phyloP scores from a whole-genome alignment of 1,140 invertebrate genomes.

The Drosophila nebulosa region DNA sequence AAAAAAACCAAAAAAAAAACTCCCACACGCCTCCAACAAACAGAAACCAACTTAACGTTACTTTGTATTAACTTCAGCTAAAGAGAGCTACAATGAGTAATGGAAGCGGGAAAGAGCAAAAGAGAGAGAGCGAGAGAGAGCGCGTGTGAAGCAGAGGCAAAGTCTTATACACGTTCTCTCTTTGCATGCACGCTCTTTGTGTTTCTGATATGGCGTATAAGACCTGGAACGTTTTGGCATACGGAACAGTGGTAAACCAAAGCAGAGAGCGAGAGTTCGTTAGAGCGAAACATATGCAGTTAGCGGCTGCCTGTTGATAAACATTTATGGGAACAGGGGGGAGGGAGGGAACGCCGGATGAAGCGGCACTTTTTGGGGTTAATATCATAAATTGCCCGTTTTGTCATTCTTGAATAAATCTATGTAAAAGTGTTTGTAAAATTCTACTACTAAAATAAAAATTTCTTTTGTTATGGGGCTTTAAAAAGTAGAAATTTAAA shows the following conservation, averaged over 20 bases:
- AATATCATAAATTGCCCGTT: not conserved
- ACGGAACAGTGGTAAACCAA: not conserved
- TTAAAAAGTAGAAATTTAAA: no score
- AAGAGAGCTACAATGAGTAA: not conserved
- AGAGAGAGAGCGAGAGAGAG: not conserved
- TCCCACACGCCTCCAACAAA: constrained; percentile 31
- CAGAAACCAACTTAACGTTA: constrained; percentile 62
- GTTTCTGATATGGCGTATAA: constrained; percentile 42
- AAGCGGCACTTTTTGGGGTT: no score
- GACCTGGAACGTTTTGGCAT: constrained; percentile 33
- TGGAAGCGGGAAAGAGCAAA: not conserved
- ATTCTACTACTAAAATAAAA: not conserved
- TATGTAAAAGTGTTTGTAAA: no score
- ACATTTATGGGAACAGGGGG: constrained; percentile 23
- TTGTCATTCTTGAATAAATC: no score
- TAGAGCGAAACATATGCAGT: not conserved
- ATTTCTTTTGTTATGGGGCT: no score
- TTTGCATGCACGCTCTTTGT: not conserved
- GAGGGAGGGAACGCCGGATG: no score
- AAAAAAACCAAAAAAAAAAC: not conserved
- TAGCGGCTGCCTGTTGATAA: constrained; percentile 65
- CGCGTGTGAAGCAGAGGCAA: not conserved
- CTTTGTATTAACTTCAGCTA: constrained; percentile 63
- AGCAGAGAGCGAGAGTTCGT: not conserved
- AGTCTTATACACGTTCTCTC: not conserved